phyloP scores from a whole-genome alignment of 1,140 invertebrate species.

The Eupeodes corollae region DNA sequence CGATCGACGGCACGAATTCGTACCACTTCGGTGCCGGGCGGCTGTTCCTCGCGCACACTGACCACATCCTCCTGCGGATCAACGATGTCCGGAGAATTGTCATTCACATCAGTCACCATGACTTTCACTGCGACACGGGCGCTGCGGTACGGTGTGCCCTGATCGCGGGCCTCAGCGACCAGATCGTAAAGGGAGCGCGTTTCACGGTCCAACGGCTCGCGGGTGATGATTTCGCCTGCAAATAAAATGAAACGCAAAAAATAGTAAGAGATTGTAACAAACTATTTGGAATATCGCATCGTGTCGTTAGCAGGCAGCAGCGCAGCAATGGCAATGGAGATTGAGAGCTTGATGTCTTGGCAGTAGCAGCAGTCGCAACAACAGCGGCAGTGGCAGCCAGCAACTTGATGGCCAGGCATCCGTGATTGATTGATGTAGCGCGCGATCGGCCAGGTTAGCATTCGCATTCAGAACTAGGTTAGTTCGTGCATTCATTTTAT shows the following conservation, averaged over 20 bases:
- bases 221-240: constrained; percentile 75
- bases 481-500: too few relatives aligned
- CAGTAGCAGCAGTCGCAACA: constrained; percentile 11
- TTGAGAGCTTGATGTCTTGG: constrained; percentile 32
- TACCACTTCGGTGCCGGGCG: constrained; percentile 71
- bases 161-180: constrained; percentile 73
- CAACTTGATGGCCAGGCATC: background rate
- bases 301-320: constrained; percentile 10
- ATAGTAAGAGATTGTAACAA: background rate
- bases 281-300: constrained; percentile 11
- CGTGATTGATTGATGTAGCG: too few relatives aligned
- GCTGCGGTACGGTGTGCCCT: constrained; percentile 64
- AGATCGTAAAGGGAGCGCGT: constrained; percentile 63
- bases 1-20: constrained; percentile 73
- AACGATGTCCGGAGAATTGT: constrained; percentile 79
- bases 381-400: background rate
- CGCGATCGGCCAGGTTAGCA: too few relatives aligned
- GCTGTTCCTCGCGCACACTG: constrained; percentile 78
- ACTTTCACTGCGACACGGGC: constrained; percentile 63
- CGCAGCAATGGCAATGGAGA: background rate
- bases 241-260: constrained; percentile 13
- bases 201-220: constrained; percentile 74
- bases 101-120: constrained; percentile 73
- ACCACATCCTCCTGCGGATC: constrained; percentile 79
- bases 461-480: too few relatives aligned